phyloP scores from a whole-genome alignment of 2,888 invertebrate species.

The Limnephilus auricula region DNA sequence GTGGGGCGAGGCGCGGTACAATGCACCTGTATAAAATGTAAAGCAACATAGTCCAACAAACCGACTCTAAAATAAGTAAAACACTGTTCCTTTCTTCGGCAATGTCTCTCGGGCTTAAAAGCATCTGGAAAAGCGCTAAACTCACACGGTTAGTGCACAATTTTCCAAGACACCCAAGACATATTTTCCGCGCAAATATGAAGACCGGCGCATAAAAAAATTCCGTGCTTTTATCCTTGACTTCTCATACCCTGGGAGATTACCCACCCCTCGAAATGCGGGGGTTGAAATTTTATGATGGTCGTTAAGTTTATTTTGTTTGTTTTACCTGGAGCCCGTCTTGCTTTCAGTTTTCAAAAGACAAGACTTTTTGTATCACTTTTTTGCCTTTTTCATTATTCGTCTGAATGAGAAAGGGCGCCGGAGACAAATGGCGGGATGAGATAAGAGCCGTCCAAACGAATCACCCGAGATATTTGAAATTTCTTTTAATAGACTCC shows the following conservation, averaged over 20 bases:
- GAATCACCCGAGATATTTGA: slow-evolving; percentile 44
- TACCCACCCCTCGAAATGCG: background rate
- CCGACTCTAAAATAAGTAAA: background rate
- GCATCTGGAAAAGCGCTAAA: slow-evolving; percentile 24
- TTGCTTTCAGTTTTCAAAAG: slow-evolving; percentile 50
- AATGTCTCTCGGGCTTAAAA: slow-evolving; percentile 25
- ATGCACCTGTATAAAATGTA: slow-evolving; percentile 6
- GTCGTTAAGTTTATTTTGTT: slow-evolving; percentile 57
- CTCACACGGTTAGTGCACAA: slow-evolving; percentile 35
- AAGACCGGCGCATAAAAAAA: slow-evolving; percentile 41
- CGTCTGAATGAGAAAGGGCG: slow-evolving; percentile 31
- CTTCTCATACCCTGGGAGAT: slow-evolving; percentile 11
- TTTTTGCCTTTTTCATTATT: slow-evolving; percentile 50
- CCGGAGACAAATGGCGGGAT: slow-evolving; percentile 43
- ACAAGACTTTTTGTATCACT: slow-evolving; percentile 41
- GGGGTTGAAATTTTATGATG: slow-evolving; percentile 64
- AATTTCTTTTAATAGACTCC: slow-evolving; percentile 22
- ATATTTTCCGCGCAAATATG: slow-evolving; percentile 44
- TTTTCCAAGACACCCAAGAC: slow-evolving; percentile 40
- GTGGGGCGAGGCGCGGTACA: background rate
- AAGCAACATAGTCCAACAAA: background rate
- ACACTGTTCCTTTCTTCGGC: slow-evolving; percentile 28
- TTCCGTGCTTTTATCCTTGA: slow-evolving; percentile 24
- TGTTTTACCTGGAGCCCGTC: slow-evolving; percentile 51
- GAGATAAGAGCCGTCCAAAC: slow-evolving; percentile 39